Percentiles rank a stretch among this genome's conserved stretches.
Conservation (phyloP, 2,113 vertebrate species). For the Dinomys branickii region DNA sequence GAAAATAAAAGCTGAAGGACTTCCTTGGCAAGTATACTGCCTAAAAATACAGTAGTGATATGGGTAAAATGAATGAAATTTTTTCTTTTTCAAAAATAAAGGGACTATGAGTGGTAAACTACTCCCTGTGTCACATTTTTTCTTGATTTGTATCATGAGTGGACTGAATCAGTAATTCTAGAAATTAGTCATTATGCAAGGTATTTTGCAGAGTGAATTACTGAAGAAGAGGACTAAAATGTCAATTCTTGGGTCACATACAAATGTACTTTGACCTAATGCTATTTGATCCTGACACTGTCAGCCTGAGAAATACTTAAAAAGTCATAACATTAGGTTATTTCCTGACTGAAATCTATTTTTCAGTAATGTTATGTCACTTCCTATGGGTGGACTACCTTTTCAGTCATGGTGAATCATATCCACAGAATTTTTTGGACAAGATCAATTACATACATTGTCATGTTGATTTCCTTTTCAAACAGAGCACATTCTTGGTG, state of each 20-base stretch:
- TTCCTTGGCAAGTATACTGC: constrained; percentile 83
- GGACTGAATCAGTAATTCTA: background rate
- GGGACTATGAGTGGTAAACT: background rate
- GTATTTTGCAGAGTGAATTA: background rate
- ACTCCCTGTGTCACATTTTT: background rate
- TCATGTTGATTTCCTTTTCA: constrained; percentile 5
- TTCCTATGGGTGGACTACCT: background rate
- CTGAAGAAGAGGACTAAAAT: background rate
- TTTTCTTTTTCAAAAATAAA: constrained; percentile 79
- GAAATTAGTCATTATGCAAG: background rate
- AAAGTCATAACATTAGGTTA: background rate
- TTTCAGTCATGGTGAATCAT: background rate
- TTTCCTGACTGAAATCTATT: background rate
- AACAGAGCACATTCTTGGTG: background rate
- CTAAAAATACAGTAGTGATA: constrained; percentile 87
- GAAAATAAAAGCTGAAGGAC: constrained; percentile 82
- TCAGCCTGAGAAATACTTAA: background rate
- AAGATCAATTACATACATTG: background rate
- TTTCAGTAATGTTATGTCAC: background rate
- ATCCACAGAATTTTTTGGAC: background rate
- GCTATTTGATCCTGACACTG: background rate
- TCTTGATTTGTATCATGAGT: background rate
- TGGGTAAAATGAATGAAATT: constrained; percentile 86
- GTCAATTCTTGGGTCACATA: background rate
- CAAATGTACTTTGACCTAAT: background rate